phyloP scores from a whole-genome alignment of 2,888 invertebrate species.

The Platycnemis pennipes region DNA sequence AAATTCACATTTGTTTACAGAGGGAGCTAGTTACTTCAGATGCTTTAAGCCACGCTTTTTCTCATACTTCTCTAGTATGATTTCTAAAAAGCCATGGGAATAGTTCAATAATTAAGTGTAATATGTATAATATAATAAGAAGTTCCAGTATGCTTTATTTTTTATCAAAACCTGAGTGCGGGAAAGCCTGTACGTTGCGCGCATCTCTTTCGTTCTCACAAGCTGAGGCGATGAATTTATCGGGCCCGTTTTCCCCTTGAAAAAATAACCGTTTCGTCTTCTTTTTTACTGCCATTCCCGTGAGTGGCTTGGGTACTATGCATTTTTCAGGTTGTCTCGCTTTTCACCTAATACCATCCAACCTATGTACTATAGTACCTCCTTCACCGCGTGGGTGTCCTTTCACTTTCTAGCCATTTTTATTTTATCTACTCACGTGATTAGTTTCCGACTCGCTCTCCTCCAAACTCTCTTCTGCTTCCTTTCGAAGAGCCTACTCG shows the following conservation, averaged over 20 bases:
- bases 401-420: conserved; percentile 24
- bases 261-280: too few species aligned
- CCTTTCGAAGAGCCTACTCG: background rate
- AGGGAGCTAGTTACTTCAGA: too few species aligned
- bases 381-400: background rate
- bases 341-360: background rate
- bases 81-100: too few species aligned
- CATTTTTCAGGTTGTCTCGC: background rate
- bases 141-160: too few species aligned
- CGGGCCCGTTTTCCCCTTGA: background rate
- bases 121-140: too few species aligned
- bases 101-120: too few species aligned
- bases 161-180: background rate
- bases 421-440: conserved; percentile 23
- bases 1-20: too few species aligned
- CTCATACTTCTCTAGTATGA: too few species aligned
- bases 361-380: background rate
- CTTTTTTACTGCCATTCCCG: background rate
- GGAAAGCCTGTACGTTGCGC: background rate
- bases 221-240: background rate
- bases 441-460: conserved; percentile 7
- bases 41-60: too few species aligned
- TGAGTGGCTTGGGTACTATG: background rate
- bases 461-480: background rate
- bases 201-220: background rate